Evolutionary conservation across 1,140 invertebrate species (phyloP), one percentile per base, ranked within the genome.

Genomic region (Ips nitidus): DNA sequence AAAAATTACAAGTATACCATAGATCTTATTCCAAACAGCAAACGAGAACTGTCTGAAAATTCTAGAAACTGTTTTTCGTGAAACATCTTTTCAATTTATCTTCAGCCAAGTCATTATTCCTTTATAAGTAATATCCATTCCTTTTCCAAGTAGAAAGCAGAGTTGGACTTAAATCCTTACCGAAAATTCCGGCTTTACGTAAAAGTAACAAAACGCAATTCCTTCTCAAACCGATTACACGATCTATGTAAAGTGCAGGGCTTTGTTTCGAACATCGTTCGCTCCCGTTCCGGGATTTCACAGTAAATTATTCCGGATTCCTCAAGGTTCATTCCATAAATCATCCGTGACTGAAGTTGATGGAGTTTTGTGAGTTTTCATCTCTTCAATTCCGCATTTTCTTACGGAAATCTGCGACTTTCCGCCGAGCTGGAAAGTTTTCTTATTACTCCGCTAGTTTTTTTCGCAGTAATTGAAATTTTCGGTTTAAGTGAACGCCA

Each of bases 281-380:
- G 8, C 53, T 66, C 64, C 22, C 41, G 53, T 66, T 66, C 42
- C n/a, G 52, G 40, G 53, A 66, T 66, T 66, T 66, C 40, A 56
- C 41, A 66, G 64, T 66, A 66, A 66, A 66, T 66, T 57, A 66
- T 57, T 66, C 53, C n/a, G 52, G 52, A 57, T 66, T 66, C 56
- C 64, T 57, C 37, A 39, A 52, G 64, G 37, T 64, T 53, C 42
- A 57, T 58, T 42, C 64, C 8, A 66, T 66, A 66, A 66, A 66
- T 66, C 64, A 66, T 43, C 64, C 64, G 56, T 66, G 64, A 66
- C 64, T 66, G 64, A 56, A 66, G 52, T 56, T 66, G 64, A 66
- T 58, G 64, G 64, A 56, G 64, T 53, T 56, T 52, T 56, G 55
- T 56, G 39, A 40, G 40, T 66, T 66, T 66, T 66, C 52, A 56